Conservation (phyloP, 2,797 vertebrate species). For the Lophius americanus region DNA sequence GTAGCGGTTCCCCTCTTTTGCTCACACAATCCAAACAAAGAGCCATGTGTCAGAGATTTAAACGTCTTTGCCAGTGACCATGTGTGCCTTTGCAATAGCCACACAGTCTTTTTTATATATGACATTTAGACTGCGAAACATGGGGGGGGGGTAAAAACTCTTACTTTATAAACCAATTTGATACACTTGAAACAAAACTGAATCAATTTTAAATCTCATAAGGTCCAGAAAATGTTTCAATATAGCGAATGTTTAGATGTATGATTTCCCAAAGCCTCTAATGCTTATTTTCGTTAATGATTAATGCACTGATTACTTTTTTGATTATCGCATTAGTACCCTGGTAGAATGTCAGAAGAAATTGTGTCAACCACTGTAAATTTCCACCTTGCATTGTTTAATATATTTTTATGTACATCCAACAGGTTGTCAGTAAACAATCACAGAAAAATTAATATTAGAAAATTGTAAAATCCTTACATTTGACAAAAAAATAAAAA, state of each 20-base stretch:
- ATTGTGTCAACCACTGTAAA: too few species aligned
- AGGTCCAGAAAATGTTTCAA: not conserved
- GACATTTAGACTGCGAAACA: conserved; percentile 39
- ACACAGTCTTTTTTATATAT: conserved; percentile 36
- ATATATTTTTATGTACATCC: too few species aligned
- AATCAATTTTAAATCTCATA: conserved; percentile 25
- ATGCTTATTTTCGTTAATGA: not conserved
- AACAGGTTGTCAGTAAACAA: too few species aligned
- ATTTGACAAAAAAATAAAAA: too few species aligned
- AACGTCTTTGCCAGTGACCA: conserved; percentile 29
- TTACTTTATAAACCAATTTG: conserved; percentile 5
- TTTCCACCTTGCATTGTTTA: too few species aligned
- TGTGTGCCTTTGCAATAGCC: conserved; percentile 16
- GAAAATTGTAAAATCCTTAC: too few species aligned
- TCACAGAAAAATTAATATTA: too few species aligned
- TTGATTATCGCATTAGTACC: too few species aligned
- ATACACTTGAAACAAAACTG: conserved; percentile 21
- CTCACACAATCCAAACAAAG: conserved; percentile 53
- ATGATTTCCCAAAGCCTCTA: not conserved
- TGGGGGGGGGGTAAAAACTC: conserved; percentile 17
- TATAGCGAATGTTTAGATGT: not conserved
- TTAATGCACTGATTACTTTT: not conserved
- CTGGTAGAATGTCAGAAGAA: too few species aligned
- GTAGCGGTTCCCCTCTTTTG: conserved; percentile 40
- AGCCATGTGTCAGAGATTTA: conserved; percentile 34